Base-by-base conservation (phyloP, 2,797 vertebrate species). In the Acanthurus leucopareius region DNA sequence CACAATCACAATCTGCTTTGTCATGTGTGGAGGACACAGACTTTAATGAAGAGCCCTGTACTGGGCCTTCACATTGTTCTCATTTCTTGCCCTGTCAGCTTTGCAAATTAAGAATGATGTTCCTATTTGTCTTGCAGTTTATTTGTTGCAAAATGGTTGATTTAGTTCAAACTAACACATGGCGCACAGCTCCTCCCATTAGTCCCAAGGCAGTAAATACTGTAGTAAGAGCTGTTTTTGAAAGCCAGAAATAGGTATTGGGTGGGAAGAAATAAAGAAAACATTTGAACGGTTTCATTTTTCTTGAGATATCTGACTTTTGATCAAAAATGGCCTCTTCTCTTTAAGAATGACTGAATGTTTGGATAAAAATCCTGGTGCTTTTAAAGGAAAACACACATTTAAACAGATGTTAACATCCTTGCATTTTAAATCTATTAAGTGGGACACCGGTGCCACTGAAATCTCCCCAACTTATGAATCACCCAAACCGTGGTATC, bases 81-180 rank as follows among this genome's bases (percentile, higher is more conserved):
- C 76, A 93, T 93, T 93, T 94, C 92, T 91, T 91, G 89, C 88
- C 85, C 85, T 87, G 91, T 91, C 93, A 83, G 85, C 85, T 93
- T 84, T 78, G 75, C 63, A 94, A 94, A 95, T 93, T 87, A 91
- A 93, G 92, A 95, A 89, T 92, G 93, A 94, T 94, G 91, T 86
- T 90, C 86, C 79, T 90, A 92, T 93, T 91, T 92, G 85, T 89
- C 86, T 83, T 66, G 62, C 83, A 83, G 80, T 89, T 90, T 93
- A 91, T 92, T 90, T 89, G 82, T 89, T 81, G 63, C 84, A 91
- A 92, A 91, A 92, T 49, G 85, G 77, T 88, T 91, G 91, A 89
- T 92, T 93, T 92, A 84, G 76, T 78, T 84, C 76, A 80, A 88
- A 80, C 80, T 72, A 85, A 77, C 83, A 80, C 65, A 70, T 40